These are phyloP conservation scores for Drosophila crucigera DNA, from an alignment of 2,888 invertebrate species.

Conservation along the genomic window DNA sequence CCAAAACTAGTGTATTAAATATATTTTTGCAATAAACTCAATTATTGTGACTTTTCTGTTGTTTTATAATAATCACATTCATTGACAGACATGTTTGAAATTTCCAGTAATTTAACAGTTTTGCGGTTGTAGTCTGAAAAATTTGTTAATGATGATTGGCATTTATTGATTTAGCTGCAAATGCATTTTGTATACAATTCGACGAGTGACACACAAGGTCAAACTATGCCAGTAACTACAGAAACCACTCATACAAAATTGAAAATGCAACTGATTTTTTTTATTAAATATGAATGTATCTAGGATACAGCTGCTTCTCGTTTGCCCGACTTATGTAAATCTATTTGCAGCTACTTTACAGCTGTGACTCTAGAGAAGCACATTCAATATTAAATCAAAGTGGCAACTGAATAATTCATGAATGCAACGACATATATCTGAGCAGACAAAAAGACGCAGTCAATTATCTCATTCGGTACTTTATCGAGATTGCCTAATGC, in stretches of 20 bases:
- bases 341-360: constrained; percentile 15
- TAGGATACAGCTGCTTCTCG: constrained; percentile 14
- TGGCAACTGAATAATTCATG: constrained; percentile 33
- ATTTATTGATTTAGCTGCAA: constrained; percentile 16
- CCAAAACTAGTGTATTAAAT: not conserved
- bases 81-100: constrained; percentile 7
- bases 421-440: not conserved
- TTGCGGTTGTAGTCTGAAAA: constrained; percentile 5
- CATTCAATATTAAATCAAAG: constrained; percentile 1
- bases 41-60: not conserved
- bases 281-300: not conserved
- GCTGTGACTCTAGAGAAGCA: not conserved
- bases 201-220: not conserved
- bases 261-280: not conserved
- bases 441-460: constrained; percentile 8
- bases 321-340: constrained; percentile 17
- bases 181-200: constrained; percentile 16
- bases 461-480: constrained; percentile 25
- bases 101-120: constrained; percentile 5
- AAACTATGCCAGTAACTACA: not conserved
- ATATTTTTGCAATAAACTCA: not conserved
- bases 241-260: not conserved
- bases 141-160: constrained; percentile 36
- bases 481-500: not conserved
- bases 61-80: not conserved